Evolutionary conservation across 2,888 invertebrate genomes (phyloP), one percentile per base, ranked within the genome.

Genomic region (Mythimna lalbum): DNA sequence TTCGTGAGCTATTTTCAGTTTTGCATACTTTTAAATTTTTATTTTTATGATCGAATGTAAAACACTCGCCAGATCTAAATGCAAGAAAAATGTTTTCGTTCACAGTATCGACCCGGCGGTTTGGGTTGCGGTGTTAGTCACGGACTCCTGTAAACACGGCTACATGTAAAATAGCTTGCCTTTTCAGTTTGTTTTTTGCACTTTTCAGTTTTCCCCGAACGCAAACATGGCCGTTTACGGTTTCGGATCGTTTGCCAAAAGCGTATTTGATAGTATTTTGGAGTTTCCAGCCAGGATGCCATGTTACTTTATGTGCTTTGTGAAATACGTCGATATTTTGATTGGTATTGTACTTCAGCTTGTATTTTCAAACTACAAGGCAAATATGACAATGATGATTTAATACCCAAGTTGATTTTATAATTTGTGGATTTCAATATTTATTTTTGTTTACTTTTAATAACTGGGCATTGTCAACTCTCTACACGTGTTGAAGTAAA

Each of bases 101-200:
- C 67, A 39, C 56, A 31, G 53, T 70, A 80, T 83, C 76, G 78
- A 72, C 60, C 70, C 43, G 31, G 17, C n/a, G 52, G 43, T 79
- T 60, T 63, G 60, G 81, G 56, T 80, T 80, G 71, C 72, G 50
- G 67, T 61, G 56, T 60, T 61, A 36, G 60, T 55, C 49, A 52
- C 71, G 47, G 56, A 70, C 66, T 60, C 59, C 55, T 66, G 21
- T 19, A 66, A 66, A 33, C 23, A 50, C 43, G 62, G 27, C 47
- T 80, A 63, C 12, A 23, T 27, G 19, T 36, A 55, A 43, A 39
- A 49, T 69, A 62, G 17, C 53, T 39, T 68, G 56, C 21, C 17
- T 65, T 66, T 66, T 50, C 52, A 47, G 62, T 31, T 63, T 49
- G 3, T 55, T 70, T 71, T 69, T 59, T 53, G 14, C 36, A 21